Conservation (phyloP, 2,797 vertebrate genomes). For the Pelochelys cantorii region DNA sequence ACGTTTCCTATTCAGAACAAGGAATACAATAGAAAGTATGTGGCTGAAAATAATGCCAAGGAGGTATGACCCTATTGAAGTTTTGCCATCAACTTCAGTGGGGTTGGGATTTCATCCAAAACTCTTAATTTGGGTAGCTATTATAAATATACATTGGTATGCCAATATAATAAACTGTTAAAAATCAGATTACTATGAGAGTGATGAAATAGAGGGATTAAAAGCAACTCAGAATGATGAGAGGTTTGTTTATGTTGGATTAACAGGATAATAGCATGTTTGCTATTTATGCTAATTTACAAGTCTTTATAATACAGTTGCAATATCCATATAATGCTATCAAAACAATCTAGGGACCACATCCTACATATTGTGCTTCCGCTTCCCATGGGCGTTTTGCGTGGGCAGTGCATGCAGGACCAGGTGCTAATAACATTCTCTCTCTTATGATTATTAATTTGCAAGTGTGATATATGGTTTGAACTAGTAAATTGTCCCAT, state of each 20-base stretch:
- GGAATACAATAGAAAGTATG: background rate
- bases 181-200: background rate
- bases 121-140: background rate
- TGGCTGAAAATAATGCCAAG: background rate
- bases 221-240: background rate
- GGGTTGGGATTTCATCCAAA: background rate
- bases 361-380: background rate
- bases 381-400: background rate
- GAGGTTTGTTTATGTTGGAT: background rate
- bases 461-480: fast-evolving
- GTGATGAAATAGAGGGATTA: background rate
- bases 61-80: background rate
- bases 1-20: fast-evolving
- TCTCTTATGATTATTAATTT: background rate
- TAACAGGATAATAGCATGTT: background rate
- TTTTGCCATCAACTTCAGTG: background rate
- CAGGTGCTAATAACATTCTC: background rate
- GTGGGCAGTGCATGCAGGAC: background rate
- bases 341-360: background rate
- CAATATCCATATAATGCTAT: fast-evolving
- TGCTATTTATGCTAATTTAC: conserved; percentile 29
- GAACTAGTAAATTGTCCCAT: fast-evolving
- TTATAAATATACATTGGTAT: background rate
- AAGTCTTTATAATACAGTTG: background rate
- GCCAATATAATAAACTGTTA: background rate